Evolutionary conservation across 2,113 vertebrate genomes (phyloP).

Genomic region (Dasyurus viverrinus): DNA sequence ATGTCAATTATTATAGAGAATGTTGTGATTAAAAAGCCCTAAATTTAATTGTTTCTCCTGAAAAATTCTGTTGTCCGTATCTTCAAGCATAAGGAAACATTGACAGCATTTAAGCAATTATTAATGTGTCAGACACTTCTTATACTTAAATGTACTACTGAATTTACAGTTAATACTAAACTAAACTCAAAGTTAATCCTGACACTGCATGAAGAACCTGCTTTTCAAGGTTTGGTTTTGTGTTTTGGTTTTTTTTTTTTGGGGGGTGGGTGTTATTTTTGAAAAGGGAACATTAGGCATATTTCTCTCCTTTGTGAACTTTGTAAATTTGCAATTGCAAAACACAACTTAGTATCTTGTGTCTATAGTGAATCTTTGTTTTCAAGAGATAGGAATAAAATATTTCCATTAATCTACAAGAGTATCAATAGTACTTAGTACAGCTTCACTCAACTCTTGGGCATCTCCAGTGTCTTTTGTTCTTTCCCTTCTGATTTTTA

Average conservation of each 20-base stretch:
- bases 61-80: neutral
- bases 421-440: conserved; percentile 5
- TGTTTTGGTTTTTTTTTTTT: too few species aligned
- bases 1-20: neutral
- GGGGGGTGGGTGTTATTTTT: neutral
- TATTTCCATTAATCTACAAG: neutral
- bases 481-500: conserved; percentile 36
- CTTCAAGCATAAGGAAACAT: neutral
- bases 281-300: neutral
- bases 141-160: neutral
- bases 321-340: neutral
- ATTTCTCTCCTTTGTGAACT: neutral
- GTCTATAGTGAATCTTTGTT: neutral
- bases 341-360: conserved; percentile 21
- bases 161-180: neutral
- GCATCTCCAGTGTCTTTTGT: conserved; percentile 1
- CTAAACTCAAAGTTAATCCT: conserved; percentile 8
- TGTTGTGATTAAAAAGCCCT: neutral
- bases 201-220: conserved; percentile 20
- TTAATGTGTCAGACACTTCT: neutral
- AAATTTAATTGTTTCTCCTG: neutral
- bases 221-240: conserved; percentile 49
- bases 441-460: conserved; percentile 4
- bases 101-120: neutral
- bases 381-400: conserved; percentile 28